phyloP scores from a whole-genome alignment of 1,140 invertebrate genomes.

The Oryzaephilus surinamensis region DNA sequence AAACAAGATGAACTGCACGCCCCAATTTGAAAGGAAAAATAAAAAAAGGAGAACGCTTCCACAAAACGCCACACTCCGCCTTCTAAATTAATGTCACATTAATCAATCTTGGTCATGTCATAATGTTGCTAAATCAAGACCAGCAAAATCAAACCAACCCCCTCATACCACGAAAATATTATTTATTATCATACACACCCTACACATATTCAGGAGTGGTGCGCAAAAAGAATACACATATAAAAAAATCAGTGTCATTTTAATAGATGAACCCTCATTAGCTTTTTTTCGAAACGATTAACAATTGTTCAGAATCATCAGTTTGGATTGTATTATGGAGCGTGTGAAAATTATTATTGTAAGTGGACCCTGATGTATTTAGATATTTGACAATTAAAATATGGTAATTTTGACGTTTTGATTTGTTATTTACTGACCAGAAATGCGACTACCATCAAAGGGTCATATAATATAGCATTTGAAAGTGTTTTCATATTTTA shows the following conservation, averaged over 20 bases:
- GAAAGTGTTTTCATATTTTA: too few relatives aligned
- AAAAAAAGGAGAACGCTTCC: not conserved
- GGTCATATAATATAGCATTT: too few relatives aligned
- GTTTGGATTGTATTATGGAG: too few relatives aligned
- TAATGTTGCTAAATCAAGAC: slow-evolving; percentile 20
- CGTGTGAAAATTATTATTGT: slow-evolving; percentile 24
- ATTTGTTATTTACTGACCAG: too few relatives aligned
- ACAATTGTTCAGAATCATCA: slow-evolving; percentile 22
- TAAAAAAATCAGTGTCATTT: slow-evolving; percentile 27
- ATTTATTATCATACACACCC: slow-evolving; percentile 18
- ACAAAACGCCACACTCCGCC: slow-evolving; percentile 13
- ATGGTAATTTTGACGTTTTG: slow-evolving; percentile 3
- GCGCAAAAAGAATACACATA: too few relatives aligned
- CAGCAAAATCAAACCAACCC: too few relatives aligned
- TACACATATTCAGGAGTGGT: slow-evolving; percentile 17
- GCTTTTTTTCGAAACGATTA: slow-evolving; percentile 20
- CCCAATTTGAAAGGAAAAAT: too few relatives aligned
- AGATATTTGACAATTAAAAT: slow-evolving; percentile 13
- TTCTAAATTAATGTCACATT: slow-evolving; percentile 27
- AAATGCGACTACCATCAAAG: too few relatives aligned
- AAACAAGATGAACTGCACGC: not conserved
- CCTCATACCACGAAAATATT: too few relatives aligned
- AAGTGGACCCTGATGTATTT: slow-evolving; percentile 24
- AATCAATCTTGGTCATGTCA: slow-evolving; percentile 23
- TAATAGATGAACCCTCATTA: slow-evolving; percentile 30